These are phyloP conservation scores for Chironomus tepperi DNA, from an alignment of 1,140 invertebrate species.

Conservation along the genomic window DNA sequence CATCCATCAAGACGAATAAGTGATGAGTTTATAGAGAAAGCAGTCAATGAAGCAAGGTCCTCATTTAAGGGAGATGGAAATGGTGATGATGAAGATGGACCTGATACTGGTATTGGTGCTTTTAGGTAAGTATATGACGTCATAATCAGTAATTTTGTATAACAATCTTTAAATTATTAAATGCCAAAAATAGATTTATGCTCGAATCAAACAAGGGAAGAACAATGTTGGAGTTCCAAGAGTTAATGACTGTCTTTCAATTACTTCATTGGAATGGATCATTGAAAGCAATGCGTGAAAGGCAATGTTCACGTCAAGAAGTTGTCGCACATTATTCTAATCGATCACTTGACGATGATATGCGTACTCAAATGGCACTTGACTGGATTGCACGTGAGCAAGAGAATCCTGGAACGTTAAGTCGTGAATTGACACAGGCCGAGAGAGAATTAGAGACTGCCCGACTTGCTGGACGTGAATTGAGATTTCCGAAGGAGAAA, in stretches of 20 bases:
- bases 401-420: slow-evolving; percentile 68
- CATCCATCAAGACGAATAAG: slow-evolving; percentile 87
- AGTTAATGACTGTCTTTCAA: slow-evolving; percentile 94
- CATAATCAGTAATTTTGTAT: too few species aligned
- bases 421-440: slow-evolving; percentile 69
- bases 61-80: slow-evolving; percentile 49
- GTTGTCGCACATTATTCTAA: slow-evolving; percentile 93
- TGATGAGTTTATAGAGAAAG: slow-evolving; percentile 90
- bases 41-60: slow-evolving; percentile 75
- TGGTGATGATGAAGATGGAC: slow-evolving; percentile 65
- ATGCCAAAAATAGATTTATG: slow-evolving; percentile 59
- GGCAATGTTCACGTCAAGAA: slow-evolving; percentile 89
- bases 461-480: slow-evolving; percentile 76
- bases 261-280: slow-evolving; percentile 94
- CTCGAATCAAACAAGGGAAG: slow-evolving; percentile 84
- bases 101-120: slow-evolving; percentile 80
- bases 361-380: slow-evolving; percentile 91
- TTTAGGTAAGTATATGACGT: slow-evolving; percentile 53
- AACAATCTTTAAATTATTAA: too few species aligned
- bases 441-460: slow-evolving; percentile 86
- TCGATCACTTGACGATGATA: slow-evolving; percentile 82
- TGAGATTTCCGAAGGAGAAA: slow-evolving; percentile 92
- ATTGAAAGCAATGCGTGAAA: slow-evolving; percentile 81
- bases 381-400: slow-evolving; percentile 90
- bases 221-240: slow-evolving; percentile 94